phyloP scores from a whole-genome alignment of 2,888 invertebrate genomes.

The Ormyrus nitidulus region DNA sequence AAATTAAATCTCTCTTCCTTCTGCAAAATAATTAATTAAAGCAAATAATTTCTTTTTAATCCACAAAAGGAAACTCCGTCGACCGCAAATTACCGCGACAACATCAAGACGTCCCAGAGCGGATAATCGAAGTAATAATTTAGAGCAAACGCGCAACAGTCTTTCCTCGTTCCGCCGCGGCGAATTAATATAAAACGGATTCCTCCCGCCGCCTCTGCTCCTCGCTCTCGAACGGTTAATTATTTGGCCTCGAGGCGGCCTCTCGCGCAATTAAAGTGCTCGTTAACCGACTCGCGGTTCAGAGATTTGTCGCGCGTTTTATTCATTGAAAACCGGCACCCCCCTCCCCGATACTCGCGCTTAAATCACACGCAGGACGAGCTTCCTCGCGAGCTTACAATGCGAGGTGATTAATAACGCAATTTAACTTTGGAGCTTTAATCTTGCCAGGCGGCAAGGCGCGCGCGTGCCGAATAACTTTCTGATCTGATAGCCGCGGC shows the following conservation, averaged over 20 bases:
- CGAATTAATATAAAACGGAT: constrained; percentile 34
- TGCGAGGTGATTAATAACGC: constrained; percentile 51
- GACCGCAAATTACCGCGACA: no score
- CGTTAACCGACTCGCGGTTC: constrained; percentile 23
- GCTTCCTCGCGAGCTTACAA: constrained; percentile 28
- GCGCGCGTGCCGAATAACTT: constrained; percentile 34
- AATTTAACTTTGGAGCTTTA: constrained; percentile 54
- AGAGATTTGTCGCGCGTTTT: constrained; percentile 20
- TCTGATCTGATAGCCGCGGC: constrained; percentile 32
- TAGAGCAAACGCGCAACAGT: neutral
- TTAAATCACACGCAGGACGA: constrained; percentile 19
- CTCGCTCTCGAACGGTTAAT: constrained; percentile 9
- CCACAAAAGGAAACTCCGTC: no score
- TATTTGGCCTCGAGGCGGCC: neutral
- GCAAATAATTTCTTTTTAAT: no score
- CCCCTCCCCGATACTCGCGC: constrained; percentile 7
- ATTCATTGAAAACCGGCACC: constrained; percentile 33
- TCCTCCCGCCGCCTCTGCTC: neutral
- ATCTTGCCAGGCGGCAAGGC: constrained; percentile 22
- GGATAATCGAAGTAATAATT: neutral
- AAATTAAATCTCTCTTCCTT: no score
- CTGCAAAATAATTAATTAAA: no score
- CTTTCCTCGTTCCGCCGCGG: neutral
- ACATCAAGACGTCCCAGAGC: no score
- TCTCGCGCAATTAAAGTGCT: constrained; percentile 29